phyloP scores from a whole-genome alignment of 2,888 invertebrate genomes.

The Branchellion lobata region DNA sequence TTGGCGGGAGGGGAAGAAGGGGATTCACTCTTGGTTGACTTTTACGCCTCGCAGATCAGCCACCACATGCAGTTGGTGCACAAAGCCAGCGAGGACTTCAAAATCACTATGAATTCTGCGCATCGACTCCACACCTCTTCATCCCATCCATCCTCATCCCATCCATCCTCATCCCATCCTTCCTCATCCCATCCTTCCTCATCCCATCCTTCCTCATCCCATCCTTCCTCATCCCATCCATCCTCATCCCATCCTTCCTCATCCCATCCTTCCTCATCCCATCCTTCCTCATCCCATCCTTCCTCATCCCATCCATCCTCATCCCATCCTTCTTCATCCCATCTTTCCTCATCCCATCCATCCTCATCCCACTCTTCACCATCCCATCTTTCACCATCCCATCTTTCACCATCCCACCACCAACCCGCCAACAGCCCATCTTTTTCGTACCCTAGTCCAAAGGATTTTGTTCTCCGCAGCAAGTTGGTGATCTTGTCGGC shows the following conservation, averaged over 20 bases:
- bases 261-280: background rate
- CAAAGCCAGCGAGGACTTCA: constrained; percentile 69
- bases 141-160: background rate
- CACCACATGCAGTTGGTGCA: constrained; percentile 77
- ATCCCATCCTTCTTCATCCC: constrained; percentile 85
- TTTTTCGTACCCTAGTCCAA: constrained; percentile 70
- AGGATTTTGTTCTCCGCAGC: constrained; percentile 84
- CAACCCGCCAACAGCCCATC: constrained; percentile 67
- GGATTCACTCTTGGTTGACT: constrained; percentile 79
- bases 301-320: background rate
- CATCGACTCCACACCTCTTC: background rate
- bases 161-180: background rate
- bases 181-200: background rate
- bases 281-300: background rate
- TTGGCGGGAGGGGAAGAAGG: constrained; percentile 62
- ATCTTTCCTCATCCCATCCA: no score
- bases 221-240: no score
- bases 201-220: constrained; percentile 85
- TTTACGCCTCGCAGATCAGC: constrained; percentile 83
- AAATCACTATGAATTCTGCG: background rate
- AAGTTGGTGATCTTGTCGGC: constrained; percentile 92
- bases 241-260: no score
- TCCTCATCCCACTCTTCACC: no score
- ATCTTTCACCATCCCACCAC: background rate
- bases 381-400: background rate